phyloP scores from a whole-genome alignment of 2,797 vertebrate species.

The Pogonophryne albipinna region DNA sequence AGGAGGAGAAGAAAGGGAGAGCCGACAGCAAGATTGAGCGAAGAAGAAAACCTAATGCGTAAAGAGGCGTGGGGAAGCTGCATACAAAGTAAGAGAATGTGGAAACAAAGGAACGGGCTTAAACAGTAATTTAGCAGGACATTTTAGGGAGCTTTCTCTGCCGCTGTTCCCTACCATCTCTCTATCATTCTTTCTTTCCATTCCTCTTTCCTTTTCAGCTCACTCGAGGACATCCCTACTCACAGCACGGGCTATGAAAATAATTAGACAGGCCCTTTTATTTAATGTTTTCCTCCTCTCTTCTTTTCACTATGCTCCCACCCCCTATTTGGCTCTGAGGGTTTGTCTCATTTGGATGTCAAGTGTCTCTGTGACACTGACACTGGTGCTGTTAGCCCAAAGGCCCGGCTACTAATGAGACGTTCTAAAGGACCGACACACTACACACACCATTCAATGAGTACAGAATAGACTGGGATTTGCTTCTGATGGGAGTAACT shows the following conservation, averaged over 20 bases:
- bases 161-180: conserved; percentile 20
- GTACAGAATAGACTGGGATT: conserved; percentile 60
- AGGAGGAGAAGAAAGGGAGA: conserved; percentile 9
- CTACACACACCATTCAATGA: conserved; percentile 65
- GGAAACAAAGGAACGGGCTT: conserved; percentile 22
- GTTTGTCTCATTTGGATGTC: conserved; percentile 57
- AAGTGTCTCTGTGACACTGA: conserved; percentile 60
- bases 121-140: conserved; percentile 34
- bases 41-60: conserved; percentile 33
- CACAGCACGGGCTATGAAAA: conserved; percentile 41
- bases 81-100: conserved; percentile 41
- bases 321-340: conserved; percentile 41
- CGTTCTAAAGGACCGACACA: conserved; percentile 65
- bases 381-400: conserved; percentile 65
- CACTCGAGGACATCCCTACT: conserved; percentile 24
- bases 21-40: conserved; percentile 32
- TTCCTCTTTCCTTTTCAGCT: conserved; percentile 8
- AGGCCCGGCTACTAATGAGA: conserved; percentile 75
- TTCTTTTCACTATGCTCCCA: conserved; percentile 17
- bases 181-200: conserved; percentile 1
- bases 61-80: conserved; percentile 16
- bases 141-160: conserved; percentile 14
- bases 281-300: conserved; percentile 8
- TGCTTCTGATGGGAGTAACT: conserved; percentile 66
- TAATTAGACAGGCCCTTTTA: conserved; percentile 49